A percentile compares a stretch with the other conserved stretches of the same genome.
phyloP scores from a whole-genome alignment of 2,113 vertebrate species.

The Ceyx margarethae region DNA sequence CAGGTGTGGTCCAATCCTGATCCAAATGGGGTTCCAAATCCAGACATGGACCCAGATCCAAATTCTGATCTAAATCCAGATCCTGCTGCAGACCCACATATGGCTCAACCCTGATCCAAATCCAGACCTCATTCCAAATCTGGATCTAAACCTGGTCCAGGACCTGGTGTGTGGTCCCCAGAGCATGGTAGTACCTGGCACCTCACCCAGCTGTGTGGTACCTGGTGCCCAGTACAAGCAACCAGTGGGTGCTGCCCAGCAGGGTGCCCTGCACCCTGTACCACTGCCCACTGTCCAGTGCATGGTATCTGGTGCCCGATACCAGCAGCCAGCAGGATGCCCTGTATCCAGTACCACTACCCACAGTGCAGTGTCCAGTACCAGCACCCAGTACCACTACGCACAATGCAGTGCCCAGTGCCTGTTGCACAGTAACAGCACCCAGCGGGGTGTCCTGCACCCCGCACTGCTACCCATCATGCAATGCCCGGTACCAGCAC shows the following conservation, averaged over 20 bases:
- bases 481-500: not conserved
- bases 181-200: not conserved
- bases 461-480: not conserved
- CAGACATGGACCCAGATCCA: not conserved
- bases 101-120: not conserved
- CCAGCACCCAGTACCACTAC: not conserved
- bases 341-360: not conserved
- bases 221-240: not conserved
- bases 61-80: not conserved
- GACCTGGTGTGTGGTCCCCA: accelerated
- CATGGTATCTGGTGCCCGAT: not conserved
- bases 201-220: too few relatives aligned
- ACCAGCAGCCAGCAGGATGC: not conserved
- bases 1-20: too few relatives aligned
- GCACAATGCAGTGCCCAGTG: too few relatives aligned
- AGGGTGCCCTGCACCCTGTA: not conserved
- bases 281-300: not conserved
- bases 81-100: not conserved
- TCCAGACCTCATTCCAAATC: not conserved
- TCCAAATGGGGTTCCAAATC: not conserved
- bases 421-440: not conserved
- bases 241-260: not conserved
- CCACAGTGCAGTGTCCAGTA: not conserved
- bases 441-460: not conserved
- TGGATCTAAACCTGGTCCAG: not conserved